Percentiles rank a stretch among this genome's conserved stretches.
phyloP scores from a whole-genome alignment of 1,140 invertebrate species.

The Drosophila tsacasi region DNA sequence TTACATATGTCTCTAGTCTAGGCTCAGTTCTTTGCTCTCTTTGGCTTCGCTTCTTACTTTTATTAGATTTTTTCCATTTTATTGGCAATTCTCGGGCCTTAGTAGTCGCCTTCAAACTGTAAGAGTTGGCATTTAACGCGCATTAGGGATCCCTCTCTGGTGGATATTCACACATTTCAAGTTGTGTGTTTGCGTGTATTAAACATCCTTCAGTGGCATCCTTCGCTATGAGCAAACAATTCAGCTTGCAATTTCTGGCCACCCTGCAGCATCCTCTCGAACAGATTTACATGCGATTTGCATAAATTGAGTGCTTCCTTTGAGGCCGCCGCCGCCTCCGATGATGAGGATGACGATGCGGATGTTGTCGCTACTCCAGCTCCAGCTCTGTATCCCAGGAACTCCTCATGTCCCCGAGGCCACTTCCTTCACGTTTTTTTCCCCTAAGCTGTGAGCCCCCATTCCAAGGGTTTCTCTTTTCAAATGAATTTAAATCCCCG shows the following conservation, averaged over 20 bases:
- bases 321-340: conserved; percentile 57
- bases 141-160: conserved; percentile 51
- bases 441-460: neutral
- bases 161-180: conserved; percentile 45
- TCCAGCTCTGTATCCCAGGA: conserved; percentile 7
- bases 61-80: conserved; percentile 48
- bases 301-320: conserved; percentile 84
- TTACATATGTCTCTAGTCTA: conserved; percentile 58
- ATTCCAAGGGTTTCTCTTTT: conserved; percentile 3
- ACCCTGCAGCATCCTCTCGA: conserved; percentile 46
- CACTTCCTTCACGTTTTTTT: conserved; percentile 18
- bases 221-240: conserved; percentile 32
- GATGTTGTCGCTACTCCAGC: conserved; percentile 31
- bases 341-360: conserved; percentile 40
- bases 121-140: conserved; percentile 67
- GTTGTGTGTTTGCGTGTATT: conserved; percentile 23
- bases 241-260: conserved; percentile 46
- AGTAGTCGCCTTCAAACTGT: conserved; percentile 59
- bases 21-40: neutral
- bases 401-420: conserved; percentile 47
- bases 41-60: neutral
- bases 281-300: conserved; percentile 85
- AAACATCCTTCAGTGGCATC: conserved; percentile 45
- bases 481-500: conserved; percentile 83
- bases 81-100: conserved; percentile 39